A percentile compares a stretch with the other conserved stretches of the same genome.
Evolutionary conservation across 2,113 vertebrate species (phyloP).

Genomic region (Anoplopoma fimbria): DNA sequence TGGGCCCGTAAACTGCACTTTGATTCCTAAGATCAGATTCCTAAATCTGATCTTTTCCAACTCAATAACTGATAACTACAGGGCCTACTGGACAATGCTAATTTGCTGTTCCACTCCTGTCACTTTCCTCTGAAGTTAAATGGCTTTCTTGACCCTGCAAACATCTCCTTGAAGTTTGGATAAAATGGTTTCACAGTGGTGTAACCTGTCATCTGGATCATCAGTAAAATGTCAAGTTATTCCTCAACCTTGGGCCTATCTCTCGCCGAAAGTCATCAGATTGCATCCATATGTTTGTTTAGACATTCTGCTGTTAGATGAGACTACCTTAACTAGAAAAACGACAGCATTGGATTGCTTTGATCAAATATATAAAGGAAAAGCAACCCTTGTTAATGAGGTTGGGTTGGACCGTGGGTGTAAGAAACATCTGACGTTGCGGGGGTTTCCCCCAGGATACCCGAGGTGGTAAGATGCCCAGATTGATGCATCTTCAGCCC

Average conservation of each 20-base stretch:
- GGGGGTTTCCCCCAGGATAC: neutral
- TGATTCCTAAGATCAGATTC: neutral
- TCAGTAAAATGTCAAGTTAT: neutral
- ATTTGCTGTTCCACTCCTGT: too few species aligned
- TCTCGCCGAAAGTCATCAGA: neutral
- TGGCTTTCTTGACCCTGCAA: neutral
- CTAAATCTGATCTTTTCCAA: neutral
- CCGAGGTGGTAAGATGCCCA: neutral
- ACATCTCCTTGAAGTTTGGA: neutral
- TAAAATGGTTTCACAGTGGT: neutral
- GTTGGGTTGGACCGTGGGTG: neutral
- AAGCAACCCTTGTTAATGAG: too few species aligned
- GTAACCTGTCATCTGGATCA: neutral
- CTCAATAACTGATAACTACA: neutral
- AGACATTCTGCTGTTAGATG: neutral
- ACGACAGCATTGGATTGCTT: neutral
- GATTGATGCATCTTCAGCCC: neutral
- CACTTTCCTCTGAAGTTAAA: neutral
- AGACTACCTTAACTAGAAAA: neutral
- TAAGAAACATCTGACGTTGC: neutral
- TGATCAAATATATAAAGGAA: neutral
- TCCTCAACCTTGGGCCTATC: neutral
- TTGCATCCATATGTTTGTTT: neutral
- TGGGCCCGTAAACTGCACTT: too few species aligned
- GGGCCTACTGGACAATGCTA: neutral